Base-by-base conservation (phyloP, 2,888 invertebrate genomes). In the Lampropteryx suffumata region DNA sequence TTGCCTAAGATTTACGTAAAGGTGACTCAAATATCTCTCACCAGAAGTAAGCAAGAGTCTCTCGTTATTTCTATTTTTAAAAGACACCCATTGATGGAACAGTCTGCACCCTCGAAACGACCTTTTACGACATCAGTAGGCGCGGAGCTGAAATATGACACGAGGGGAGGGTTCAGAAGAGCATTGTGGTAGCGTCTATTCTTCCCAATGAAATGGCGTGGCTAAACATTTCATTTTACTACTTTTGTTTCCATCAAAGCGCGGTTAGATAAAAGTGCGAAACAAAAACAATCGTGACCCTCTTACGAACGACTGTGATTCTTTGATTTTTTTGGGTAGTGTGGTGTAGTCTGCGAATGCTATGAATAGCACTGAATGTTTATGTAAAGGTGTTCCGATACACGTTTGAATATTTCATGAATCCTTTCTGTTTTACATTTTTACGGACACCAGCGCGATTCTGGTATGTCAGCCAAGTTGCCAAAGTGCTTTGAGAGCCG, bases 191-290 rank as follows among this genome's bases (percentile, higher is more conserved):
- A 43, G 17, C 55, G 48, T 45, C 63, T 59, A 62, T 63, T 67
- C 64, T 64, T 65, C 52, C 57, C 54, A 61, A 64, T 67, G 50
- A 63, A 62, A 67, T 68, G 69, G 64, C 64, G 71, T 62, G 65
- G 53, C 64, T 83, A 84, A 84, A 84, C 79, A 78, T 84, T 85
- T 84, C 79, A 82, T 76, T 72, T 72, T 73, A 76, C 76, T 72
- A 74, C 76, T 81, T 77, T 80, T 84, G 79, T 84, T 84, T 79
- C 79, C 72, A 77, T 76, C 76, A 78, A 78, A 79, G 73, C 61
- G 64, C 64, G 67, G 72, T 71, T 72, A 33, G 49, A 56, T 39
- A 47, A 40, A 47, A 59, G 45, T 42, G 44, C 36, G 34, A 44
- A 50, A 50, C 36, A 37, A 44, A 51, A 50, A 53, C 45, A 48